Evolutionary conservation across 2,888 invertebrate species (phyloP).

Genomic region (Scaptodrosophila latifasciaeformis): DNA sequence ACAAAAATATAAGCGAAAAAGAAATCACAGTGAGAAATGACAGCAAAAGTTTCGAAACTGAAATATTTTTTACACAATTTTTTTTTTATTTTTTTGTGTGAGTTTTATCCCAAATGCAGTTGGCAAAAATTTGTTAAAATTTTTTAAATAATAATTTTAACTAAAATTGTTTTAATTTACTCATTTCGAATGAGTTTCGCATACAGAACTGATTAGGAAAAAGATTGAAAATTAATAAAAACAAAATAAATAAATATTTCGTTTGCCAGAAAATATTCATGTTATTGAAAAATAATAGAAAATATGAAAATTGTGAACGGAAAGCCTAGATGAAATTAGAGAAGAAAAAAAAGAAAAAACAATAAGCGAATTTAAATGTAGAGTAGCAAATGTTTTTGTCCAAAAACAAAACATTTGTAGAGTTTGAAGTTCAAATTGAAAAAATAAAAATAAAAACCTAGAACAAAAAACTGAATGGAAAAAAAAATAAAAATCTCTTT

Average conservation of each 20-base stretch:
- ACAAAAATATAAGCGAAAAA: background rate
- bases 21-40: background rate
- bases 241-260: constrained; percentile 18
- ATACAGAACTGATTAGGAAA: constrained; percentile 37
- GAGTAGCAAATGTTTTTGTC: constrained; percentile 36
- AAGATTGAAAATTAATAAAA: constrained; percentile 1
- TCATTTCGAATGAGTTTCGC: too few relatives aligned
- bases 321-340: background rate
- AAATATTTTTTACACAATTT: constrained; percentile 40
- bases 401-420: too few relatives aligned
- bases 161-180: constrained; percentile 26
- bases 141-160: constrained; percentile 44
- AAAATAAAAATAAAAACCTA: constrained; percentile 12
- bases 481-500: constrained; percentile 18
- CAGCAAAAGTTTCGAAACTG: constrained; percentile 31
- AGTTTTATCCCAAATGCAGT: background rate
- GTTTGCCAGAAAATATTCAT: constrained; percentile 56
- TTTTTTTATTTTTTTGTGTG: constrained; percentile 31
- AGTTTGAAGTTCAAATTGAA: constrained; percentile 33
- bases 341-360: constrained; percentile 20
- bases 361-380: constrained; percentile 54
- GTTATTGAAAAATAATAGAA: constrained; percentile 64
- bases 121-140: constrained; percentile 49
- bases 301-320: constrained; percentile 36
- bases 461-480: constrained; percentile 21